Evolutionary conservation across 2,113 vertebrate genomes (phyloP).

Genomic region (Stigmatopora argus): DNA sequence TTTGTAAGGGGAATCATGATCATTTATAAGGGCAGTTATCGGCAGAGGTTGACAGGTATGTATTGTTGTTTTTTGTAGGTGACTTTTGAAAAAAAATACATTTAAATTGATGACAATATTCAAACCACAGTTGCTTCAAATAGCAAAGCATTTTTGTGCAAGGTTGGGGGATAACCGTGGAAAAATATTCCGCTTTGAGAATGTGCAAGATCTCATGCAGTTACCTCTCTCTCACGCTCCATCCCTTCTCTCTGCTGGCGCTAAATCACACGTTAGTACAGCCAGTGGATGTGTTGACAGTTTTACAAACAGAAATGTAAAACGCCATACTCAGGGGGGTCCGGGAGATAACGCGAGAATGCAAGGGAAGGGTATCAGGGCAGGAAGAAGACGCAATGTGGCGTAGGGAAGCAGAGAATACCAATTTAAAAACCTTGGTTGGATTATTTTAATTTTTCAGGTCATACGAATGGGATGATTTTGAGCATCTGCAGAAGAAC

Average conservation of each 20-base stretch:
- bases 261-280: slow-evolving; percentile 76
- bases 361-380: slow-evolving; percentile 29
- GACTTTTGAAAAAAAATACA: background rate
- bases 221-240: slow-evolving; percentile 67
- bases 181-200: slow-evolving; percentile 67
- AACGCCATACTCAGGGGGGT: slow-evolving; percentile 69
- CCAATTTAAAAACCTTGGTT: slow-evolving; percentile 41
- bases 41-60: too few species aligned
- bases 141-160: slow-evolving; percentile 24
- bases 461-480: slow-evolving; percentile 13
- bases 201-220: slow-evolving; percentile 72
- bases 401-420: slow-evolving; percentile 31
- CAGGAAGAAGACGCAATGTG: slow-evolving; percentile 53
- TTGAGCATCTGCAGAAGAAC: background rate
- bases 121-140: background rate
- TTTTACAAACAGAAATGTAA: slow-evolving; percentile 78
- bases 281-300: slow-evolving; percentile 74
- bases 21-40: too few species aligned
- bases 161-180: slow-evolving; percentile 36
- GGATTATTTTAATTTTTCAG: slow-evolving; percentile 61
- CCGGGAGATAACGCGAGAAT: slow-evolving; percentile 50
- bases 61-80: background rate
- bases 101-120: background rate
- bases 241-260: slow-evolving; percentile 70
- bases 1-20: too few species aligned